phyloP scores from a whole-genome alignment of 2,113 vertebrate genomes.

The Spea bombifrons region DNA sequence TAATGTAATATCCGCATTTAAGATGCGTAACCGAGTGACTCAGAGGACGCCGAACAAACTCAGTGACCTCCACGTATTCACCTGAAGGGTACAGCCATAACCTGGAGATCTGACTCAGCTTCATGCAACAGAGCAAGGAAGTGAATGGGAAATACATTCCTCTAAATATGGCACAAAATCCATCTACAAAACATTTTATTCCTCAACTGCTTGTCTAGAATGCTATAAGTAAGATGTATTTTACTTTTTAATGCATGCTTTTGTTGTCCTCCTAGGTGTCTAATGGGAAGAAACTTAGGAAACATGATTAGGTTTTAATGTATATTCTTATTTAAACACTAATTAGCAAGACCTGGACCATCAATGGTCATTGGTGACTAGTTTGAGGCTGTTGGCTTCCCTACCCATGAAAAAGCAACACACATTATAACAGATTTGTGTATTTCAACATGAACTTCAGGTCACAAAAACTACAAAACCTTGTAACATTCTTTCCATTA shows the following conservation, averaged over 20 bases:
- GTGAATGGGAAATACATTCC: background rate
- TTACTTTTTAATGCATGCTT: no score
- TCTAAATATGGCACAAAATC: background rate
- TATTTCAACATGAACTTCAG: no score
- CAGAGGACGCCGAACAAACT: background rate
- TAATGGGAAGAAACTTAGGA: background rate
- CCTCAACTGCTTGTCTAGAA: background rate
- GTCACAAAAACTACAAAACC: background rate
- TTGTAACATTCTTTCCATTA: conserved; percentile 13
- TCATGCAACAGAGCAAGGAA: background rate
- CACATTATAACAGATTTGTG: no score
- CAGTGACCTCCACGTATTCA: background rate
- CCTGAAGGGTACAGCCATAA: no score
- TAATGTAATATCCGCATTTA: no score
- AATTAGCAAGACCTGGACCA: no score
- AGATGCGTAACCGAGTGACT: no score
- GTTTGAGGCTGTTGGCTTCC: no score
- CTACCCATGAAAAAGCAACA: no score
- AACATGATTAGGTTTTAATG: background rate
- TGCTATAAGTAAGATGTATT: no score
- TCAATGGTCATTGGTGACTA: no score
- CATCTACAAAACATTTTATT: background rate
- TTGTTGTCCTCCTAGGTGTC: no score
- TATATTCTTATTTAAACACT: background rate
- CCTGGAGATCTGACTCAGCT: background rate